A percentile compares a stretch with the other conserved stretches of the same genome.
Evolutionary conservation across 2,888 invertebrate species (phyloP).

Genomic region (Clusia tigrina): DNA sequence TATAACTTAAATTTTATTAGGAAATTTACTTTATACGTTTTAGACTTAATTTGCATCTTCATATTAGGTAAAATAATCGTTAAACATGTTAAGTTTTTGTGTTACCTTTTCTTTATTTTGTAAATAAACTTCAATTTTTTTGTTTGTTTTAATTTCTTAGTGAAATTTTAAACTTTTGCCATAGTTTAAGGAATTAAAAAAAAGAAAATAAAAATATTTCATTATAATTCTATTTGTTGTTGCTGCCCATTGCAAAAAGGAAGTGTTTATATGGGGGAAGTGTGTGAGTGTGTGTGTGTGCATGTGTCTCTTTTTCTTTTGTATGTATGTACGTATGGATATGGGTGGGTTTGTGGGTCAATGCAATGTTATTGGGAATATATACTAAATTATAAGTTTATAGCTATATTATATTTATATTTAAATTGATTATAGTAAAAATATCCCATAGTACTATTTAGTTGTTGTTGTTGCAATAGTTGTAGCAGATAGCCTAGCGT

Average conservation of each 20-base stretch:
- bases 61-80: background rate
- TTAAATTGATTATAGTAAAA: constrained; percentile 1
- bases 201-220: constrained; percentile 10
- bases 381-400: background rate
- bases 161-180: background rate
- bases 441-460: background rate
- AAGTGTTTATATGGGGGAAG: background rate
- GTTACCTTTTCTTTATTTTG: background rate
- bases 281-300: constrained; percentile 17
- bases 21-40: no score
- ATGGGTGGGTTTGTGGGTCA: background rate
- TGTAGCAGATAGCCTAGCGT: background rate
- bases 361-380: background rate
- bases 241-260: background rate
- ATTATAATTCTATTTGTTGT: background rate
- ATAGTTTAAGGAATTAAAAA: constrained; percentile 24
- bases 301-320: no score
- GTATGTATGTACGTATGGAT: background rate
- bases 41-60: no score
- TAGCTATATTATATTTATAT: background rate
- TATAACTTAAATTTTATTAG: no score
- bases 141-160: background rate
- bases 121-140: constrained; percentile 8
- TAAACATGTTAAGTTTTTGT: background rate
- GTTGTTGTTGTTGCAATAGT: constrained; percentile 11